Conservation (phyloP, 1,140 invertebrate genomes). For the Eumaeus atala region DNA sequence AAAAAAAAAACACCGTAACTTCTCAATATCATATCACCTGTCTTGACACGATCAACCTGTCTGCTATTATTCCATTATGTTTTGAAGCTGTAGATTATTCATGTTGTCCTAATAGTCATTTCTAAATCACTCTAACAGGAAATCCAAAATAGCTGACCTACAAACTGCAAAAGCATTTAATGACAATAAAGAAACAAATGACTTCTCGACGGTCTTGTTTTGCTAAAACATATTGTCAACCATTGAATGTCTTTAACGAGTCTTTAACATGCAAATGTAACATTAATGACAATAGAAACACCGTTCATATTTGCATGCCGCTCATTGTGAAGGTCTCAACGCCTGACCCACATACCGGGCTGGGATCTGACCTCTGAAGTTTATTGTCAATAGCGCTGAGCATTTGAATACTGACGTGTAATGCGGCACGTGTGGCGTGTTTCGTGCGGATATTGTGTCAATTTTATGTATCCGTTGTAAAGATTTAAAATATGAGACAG, state of each 20-base stretch:
- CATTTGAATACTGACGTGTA: constrained; percentile 28
- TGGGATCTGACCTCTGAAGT: constrained; percentile 55
- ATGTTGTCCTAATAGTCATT: neutral
- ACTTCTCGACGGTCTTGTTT: constrained; percentile 1
- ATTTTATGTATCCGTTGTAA: no score
- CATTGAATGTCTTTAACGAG: constrained; percentile 7
- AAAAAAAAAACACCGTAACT: neutral
- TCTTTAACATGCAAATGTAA: neutral
- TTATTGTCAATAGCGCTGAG: constrained; percentile 58
- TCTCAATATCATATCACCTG: neutral
- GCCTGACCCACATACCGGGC: constrained; percentile 60
- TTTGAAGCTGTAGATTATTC: no score
- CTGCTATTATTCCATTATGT: no score
- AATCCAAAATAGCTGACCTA: constrained; percentile 6
- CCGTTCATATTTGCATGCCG: constrained; percentile 21
- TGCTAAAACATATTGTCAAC: constrained; percentile 24
- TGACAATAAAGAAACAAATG: neutral
- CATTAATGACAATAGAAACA: constrained; percentile 16
- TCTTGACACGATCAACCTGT: no score
- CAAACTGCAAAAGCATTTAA: neutral
- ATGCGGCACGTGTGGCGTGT: constrained; percentile 21
- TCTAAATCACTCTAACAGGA: neutral
- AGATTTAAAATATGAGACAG: neutral
- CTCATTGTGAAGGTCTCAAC: constrained; percentile 29
- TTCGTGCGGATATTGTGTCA: no score